Base-by-base conservation (phyloP, 2,888 invertebrate genomes). In the Hydraecia micacea region DNA sequence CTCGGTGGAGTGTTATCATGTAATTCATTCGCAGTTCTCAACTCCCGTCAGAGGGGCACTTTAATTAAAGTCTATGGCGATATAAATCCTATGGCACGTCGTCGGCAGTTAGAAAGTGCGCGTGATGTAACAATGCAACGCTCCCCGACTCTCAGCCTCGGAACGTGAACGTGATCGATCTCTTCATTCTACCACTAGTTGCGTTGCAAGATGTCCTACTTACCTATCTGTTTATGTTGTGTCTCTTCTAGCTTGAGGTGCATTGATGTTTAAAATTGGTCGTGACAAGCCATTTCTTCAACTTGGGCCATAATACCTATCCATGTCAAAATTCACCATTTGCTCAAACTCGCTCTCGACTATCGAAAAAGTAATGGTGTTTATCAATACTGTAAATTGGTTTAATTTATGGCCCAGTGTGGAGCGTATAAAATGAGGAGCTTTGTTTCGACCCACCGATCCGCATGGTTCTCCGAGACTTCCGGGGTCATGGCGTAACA, bases 51-150 rank as follows among this genome's bases (percentile, higher is more conserved):
- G 89, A 88, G 91, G 90, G 91, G 91, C 91, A 92, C 92, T 93
- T 93, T 95, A 95, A 95, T 95, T 95, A 93, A 92, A 93, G 91
- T 92, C 92, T 91, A 93, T 92, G 91, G 92, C 92, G 93, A 93
- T 94, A 93, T 94, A 94, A 93, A 95, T 95, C 93, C 93, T 93
- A 93, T 91, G 87, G 93, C 91, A 92, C 91, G 92, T 93, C 91
- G 92, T 88, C 91, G 90, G 91, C 88, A 90, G 92, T 94, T 95
- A 95, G 95, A 95, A 95, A 95, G 95, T 94, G 90, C 91, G 91
- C 92, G 92, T 95, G 94, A 95, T 92, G 95, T 94, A 95, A 95
- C 94, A 93, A 93, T 93, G 92, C 92, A 91, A 89, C 90, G 90
- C 87, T 90, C 88, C 90, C 91, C 83, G 79, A 82, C 75, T 82